Percentiles rank a stretch among this genome's conserved stretches.
phyloP scores from a whole-genome alignment of 2,888 invertebrate species.

The Erannis defoliaria region DNA sequence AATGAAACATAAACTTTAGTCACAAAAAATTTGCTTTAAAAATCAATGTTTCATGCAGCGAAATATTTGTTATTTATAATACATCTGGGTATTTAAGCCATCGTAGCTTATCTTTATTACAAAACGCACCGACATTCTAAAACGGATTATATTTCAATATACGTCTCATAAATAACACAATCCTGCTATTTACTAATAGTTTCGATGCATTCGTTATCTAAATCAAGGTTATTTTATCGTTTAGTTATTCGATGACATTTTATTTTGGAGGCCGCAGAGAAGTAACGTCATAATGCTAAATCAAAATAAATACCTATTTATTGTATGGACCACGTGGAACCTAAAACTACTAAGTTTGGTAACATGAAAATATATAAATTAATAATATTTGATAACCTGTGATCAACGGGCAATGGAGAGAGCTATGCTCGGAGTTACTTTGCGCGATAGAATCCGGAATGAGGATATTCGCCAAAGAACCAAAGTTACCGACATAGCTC shows the following conservation, averaged over 20 bases:
- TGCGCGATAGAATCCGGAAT: no score
- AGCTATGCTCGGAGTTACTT: no score
- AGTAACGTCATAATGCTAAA: constrained; percentile 14
- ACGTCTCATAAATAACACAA: constrained; percentile 20
- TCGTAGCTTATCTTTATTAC: neutral
- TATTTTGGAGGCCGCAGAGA: constrained; percentile 14
- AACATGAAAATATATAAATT: no score
- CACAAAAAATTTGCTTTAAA: no score
- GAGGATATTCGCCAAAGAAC: no score
- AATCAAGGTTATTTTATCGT: constrained; percentile 11
- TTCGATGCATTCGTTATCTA: constrained; percentile 21
- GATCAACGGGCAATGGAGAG: no score
- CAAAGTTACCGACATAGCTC: no score
- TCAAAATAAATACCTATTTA: constrained; percentile 4
- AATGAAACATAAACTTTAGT: no score
- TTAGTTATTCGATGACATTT: constrained; percentile 16
- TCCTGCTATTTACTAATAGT: constrained; percentile 10
- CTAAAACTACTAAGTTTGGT: neutral
- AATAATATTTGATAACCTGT: no score
- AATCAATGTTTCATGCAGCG: no score
- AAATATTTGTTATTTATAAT: no score
- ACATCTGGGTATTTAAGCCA: no score
- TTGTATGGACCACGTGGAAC: neutral
- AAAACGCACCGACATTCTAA: constrained; percentile 17
- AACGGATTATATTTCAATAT: constrained; percentile 11